A percentile compares a stretch with the other conserved stretches of the same genome.
Evolutionary conservation across 1,140 invertebrate species (phyloP).

Genomic region (Lamellibrachia luymesi): DNA sequence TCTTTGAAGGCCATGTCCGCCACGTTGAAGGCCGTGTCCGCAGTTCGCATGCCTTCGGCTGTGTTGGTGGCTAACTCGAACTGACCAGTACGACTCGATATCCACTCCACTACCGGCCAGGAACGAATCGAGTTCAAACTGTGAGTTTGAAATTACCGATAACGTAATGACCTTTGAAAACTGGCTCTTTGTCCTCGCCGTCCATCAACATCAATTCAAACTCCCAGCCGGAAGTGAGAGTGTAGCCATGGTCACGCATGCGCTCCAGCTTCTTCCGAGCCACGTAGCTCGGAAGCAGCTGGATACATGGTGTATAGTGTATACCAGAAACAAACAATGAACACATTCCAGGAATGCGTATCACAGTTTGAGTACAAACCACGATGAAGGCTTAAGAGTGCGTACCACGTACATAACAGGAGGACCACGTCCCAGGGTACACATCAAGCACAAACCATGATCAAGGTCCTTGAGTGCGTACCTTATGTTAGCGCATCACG

Average conservation of each 20-base stretch:
- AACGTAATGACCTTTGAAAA: slow-evolving; percentile 2
- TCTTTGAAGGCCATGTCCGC: too few relatives aligned
- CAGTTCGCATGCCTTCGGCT: slow-evolving; percentile 16
- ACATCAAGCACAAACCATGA: too few relatives aligned
- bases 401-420: too few relatives aligned
- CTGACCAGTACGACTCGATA: slow-evolving; percentile 26
- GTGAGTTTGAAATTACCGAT: not conserved
- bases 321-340: too few relatives aligned
- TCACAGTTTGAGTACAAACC: too few relatives aligned
- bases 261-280: not conserved
- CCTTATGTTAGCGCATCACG: too few relatives aligned
- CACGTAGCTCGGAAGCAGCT: not conserved
- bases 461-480: too few relatives aligned
- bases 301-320: too few relatives aligned
- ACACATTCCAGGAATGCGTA: too few relatives aligned
- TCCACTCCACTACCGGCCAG: slow-evolving; percentile 23
- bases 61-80: slow-evolving; percentile 25
- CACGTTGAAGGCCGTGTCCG: slow-evolving; percentile 23
- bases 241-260: not conserved
- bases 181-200: not conserved
- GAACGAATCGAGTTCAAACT: slow-evolving; percentile 10
- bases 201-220: not conserved
- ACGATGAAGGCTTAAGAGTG: too few relatives aligned
- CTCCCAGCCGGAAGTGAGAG: not conserved
- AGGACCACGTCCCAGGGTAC: too few relatives aligned